Percentiles rank a stretch among this genome's conserved stretches.
Conservation (phyloP, 2,113 vertebrate genomes). For the Oreocharis arfaki region DNA sequence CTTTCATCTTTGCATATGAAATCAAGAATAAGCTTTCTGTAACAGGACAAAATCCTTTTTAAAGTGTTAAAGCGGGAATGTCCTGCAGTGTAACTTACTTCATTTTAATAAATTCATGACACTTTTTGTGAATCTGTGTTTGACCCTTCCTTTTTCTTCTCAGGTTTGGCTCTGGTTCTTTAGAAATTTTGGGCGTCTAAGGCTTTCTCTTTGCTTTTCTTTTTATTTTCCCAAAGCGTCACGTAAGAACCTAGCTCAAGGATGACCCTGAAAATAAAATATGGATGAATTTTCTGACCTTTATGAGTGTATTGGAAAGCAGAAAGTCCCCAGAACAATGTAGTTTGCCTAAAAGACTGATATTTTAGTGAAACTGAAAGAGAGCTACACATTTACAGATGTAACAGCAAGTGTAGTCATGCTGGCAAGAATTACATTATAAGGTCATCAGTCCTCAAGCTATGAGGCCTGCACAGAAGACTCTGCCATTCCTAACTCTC, state of each 20-base stretch:
- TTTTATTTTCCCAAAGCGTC: fast-evolving
- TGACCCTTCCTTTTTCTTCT: background rate
- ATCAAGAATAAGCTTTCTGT: background rate
- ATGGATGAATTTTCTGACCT: background rate
- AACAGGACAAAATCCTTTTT: background rate
- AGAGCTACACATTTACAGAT: background rate
- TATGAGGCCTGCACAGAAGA: background rate
- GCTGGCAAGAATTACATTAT: background rate
- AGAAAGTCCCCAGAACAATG: background rate
- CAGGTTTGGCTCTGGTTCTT: background rate
- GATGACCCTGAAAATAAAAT: background rate
- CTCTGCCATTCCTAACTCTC: background rate
- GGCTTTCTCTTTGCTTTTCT: background rate
- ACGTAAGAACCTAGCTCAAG: background rate
- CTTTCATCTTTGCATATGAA: background rate
- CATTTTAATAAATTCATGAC: background rate
- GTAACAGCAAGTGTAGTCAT: background rate
- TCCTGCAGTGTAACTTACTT: background rate
- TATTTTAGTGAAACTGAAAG: background rate
- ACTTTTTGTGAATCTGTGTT: background rate
- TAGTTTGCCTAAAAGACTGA: background rate
- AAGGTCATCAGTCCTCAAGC: background rate
- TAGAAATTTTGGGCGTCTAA: background rate
- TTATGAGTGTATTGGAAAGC: background rate
- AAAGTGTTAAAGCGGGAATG: background rate